phyloP scores from a whole-genome alignment of 2,797 vertebrate species.

The Podarcis lilfordi region DNA sequence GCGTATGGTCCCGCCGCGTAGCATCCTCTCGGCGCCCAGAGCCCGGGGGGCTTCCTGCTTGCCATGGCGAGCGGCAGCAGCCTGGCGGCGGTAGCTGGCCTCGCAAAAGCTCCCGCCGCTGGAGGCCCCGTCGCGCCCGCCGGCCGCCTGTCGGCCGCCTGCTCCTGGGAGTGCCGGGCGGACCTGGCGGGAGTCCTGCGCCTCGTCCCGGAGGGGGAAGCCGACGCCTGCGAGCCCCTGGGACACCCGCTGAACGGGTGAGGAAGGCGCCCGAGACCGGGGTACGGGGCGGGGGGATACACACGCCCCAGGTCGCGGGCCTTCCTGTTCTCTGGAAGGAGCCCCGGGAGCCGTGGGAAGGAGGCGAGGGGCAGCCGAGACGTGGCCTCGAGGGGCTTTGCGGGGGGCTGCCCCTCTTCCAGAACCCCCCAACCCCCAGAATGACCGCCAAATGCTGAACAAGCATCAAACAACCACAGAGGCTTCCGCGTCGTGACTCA shows the following conservation, averaged over 20 bases:
- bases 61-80: constrained; percentile 34
- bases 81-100: neutral
- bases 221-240: neutral
- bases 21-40: rapidly evolving
- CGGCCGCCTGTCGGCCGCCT: constrained; percentile 1
- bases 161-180: constrained; percentile 51
- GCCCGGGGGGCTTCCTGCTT: neutral
- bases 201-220: constrained; percentile 4
- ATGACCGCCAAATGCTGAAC: too few species aligned
- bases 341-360: too few species aligned
- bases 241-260: neutral
- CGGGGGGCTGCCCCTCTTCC: neutral
- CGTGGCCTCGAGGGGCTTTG: too few species aligned
- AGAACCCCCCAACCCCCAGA: neutral
- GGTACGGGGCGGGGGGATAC: too few species aligned
- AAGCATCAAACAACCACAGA: too few species aligned
- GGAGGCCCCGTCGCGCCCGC: neutral
- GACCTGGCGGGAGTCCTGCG: constrained; percentile 39
- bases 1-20: too few species aligned
- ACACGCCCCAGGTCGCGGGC: too few species aligned
- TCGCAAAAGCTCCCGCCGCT: rapidly evolving
- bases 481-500: too few species aligned
- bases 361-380: neutral
- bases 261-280: neutral
- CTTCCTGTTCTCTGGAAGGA: neutral